Percentiles rank a stretch among this genome's conserved stretches.
Conservation (phyloP, 2,888 invertebrate genomes). For the Habroteleia sp. region DNA sequence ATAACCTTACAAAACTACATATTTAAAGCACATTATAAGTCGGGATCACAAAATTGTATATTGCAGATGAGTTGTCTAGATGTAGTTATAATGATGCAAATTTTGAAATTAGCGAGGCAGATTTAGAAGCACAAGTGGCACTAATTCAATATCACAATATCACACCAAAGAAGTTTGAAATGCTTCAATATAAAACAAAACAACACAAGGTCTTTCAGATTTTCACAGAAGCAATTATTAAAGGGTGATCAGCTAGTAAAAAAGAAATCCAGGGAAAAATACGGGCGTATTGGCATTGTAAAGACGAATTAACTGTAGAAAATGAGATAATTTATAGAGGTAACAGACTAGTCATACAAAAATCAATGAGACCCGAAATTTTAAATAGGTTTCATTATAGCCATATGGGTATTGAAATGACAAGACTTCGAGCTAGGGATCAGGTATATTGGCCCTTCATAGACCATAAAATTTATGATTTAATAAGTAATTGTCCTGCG, state of each 20-base stretch:
- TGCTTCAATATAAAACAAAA: conserved; percentile 24
- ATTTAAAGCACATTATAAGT: conserved; percentile 55
- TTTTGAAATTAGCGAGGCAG: background rate
- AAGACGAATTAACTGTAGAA: conserved; percentile 10
- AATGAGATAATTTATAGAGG: conserved; percentile 62
- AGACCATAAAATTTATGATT: conserved; percentile 44
- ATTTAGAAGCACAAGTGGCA: conserved; percentile 14
- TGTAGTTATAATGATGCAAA: conserved; percentile 35
- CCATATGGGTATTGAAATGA: conserved; percentile 68
- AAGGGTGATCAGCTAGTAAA: conserved; percentile 6
- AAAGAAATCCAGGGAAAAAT: background rate
- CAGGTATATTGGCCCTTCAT: conserved; percentile 68
- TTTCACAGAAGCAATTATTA: conserved; percentile 5
- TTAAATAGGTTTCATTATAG: conserved; percentile 65
- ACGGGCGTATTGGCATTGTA: conserved; percentile 45
- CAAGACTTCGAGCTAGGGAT: conserved; percentile 57
- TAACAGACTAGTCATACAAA: conserved; percentile 65
- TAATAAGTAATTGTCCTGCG: conserved; percentile 62
- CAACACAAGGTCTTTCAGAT: conserved; percentile 50
- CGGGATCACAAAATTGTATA: conserved; percentile 68
- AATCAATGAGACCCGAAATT: conserved; percentile 59
- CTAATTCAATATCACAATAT: conserved; percentile 4
- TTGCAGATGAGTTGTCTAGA: conserved; percentile 72
- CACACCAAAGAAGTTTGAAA: conserved; percentile 8
- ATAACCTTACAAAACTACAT: conserved; percentile 49